Conservation (phyloP, 2,888 invertebrate genomes). For the Heliconius ismenius region DNA sequence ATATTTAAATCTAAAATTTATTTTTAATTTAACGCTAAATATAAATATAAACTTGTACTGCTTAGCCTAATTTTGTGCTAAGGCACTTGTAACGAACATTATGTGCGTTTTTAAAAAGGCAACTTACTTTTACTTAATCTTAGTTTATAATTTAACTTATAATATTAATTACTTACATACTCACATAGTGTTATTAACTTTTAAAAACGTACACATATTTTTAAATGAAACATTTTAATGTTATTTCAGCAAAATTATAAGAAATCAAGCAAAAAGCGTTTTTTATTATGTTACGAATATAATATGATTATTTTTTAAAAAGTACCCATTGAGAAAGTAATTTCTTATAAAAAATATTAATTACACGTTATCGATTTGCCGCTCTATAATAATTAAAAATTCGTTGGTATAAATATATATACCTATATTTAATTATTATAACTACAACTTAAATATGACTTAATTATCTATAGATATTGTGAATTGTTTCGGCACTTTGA, state of each 20-base stretch:
- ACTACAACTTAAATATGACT: background rate
- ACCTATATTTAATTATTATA: background rate
- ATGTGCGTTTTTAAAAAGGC: constrained; percentile 33
- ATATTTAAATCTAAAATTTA: background rate
- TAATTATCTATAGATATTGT: constrained; percentile 1
- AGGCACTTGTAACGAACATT: constrained; percentile 43
- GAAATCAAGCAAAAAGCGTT: too few species aligned
- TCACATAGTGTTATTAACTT: background rate
- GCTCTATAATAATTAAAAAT: background rate
- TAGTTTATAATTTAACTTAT: background rate
- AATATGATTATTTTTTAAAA: background rate
- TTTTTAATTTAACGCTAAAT: background rate
- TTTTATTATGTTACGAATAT: background rate
- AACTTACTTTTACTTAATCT: constrained; percentile 2
- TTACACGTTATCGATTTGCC: background rate
- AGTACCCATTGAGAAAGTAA: background rate
- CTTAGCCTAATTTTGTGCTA: constrained; percentile 31
- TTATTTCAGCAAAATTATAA: background rate
- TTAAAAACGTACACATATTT: background rate
- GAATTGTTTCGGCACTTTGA: constrained; percentile 29
- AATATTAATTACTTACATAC: background rate
- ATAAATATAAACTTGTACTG: background rate
- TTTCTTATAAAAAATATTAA: background rate
- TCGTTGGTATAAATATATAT: background rate
- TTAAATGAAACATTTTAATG: background rate